Percentiles rank a stretch among this genome's conserved stretches.
Evolutionary conservation across 2,888 invertebrate genomes (phyloP).

Genomic region (Helleia helle): DNA sequence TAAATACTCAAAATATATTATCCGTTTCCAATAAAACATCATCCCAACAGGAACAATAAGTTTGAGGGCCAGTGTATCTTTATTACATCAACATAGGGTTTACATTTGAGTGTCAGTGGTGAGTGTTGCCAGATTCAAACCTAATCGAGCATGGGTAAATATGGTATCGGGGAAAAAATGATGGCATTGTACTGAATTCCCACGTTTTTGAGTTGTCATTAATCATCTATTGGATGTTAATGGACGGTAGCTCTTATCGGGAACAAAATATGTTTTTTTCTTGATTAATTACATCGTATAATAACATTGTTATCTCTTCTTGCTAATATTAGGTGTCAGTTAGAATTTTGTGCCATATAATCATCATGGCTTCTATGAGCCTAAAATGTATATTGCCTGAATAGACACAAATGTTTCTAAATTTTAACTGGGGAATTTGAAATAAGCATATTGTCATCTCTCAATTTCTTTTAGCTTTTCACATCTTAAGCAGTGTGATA

Average conservation of each 20-base stretch:
- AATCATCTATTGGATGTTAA: conserved; percentile 61
- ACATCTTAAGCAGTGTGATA: too few species aligned
- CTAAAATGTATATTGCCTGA: too few species aligned
- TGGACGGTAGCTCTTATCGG: not conserved
- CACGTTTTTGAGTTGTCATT: conserved; percentile 60
- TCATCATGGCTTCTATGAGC: too few species aligned
- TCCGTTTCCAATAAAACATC: conserved; percentile 68
- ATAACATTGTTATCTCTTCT: too few species aligned
- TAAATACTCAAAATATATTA: conserved; percentile 70
- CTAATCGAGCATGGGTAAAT: conserved; percentile 70
- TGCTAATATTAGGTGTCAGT: too few species aligned
- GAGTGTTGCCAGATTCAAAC: conserved; percentile 47
- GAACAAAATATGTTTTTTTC: conserved; percentile 1
- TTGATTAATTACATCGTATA: too few species aligned
- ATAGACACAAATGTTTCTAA: too few species aligned
- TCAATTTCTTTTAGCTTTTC: too few species aligned
- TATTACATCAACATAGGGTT: conserved; percentile 24
- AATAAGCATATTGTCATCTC: too few species aligned
- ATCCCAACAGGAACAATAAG: conserved; percentile 44
- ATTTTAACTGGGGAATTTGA: too few species aligned
- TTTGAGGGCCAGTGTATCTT: conserved; percentile 28
- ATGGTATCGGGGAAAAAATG: conserved; percentile 55
- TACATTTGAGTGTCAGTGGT: conserved; percentile 38
- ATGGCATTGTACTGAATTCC: conserved; percentile 50
- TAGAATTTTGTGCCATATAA: too few species aligned